These are phyloP conservation scores for Sthenelais limicola DNA, from an alignment of 2,888 invertebrate species.

Conservation along the genomic window DNA sequence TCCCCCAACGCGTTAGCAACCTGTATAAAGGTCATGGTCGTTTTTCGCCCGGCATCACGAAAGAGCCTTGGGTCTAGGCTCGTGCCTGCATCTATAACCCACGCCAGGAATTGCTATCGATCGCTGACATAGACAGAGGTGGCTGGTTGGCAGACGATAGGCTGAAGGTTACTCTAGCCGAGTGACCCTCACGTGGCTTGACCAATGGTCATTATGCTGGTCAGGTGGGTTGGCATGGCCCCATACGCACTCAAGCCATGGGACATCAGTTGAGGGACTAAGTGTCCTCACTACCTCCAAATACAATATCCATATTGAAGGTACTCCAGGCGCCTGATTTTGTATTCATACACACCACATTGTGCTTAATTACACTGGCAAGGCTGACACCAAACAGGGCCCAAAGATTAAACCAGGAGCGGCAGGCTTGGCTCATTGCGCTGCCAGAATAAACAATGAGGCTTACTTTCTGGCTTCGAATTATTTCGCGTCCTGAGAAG, in stretches of 20 bases:
- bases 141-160: background rate
- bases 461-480: too few species aligned
- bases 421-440: constrained; percentile 12
- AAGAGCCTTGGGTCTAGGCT: background rate
- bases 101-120: constrained; percentile 29
- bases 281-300: too few species aligned
- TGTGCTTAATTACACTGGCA: constrained; percentile 26
- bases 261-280: too few species aligned
- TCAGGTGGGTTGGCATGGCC: constrained; percentile 1
- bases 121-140: constrained; percentile 5
- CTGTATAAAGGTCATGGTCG: constrained; percentile 20
- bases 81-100: background rate
- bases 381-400: constrained; percentile 16
- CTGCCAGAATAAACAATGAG: constrained; percentile 9
- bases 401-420: constrained; percentile 30
- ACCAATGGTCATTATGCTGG: constrained; percentile 13
- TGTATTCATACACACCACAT: constrained; percentile 24
- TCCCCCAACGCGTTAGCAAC: too few species aligned
- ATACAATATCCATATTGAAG: too few species aligned
- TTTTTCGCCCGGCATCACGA: background rate
- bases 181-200: constrained; percentile 22
- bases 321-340: constrained; percentile 7
- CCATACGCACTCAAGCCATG: background rate
- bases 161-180: constrained; percentile 5
- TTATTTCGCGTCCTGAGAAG: too few species aligned